Conservation (phyloP, 2,113 vertebrate species). For the Rana temporaria region DNA sequence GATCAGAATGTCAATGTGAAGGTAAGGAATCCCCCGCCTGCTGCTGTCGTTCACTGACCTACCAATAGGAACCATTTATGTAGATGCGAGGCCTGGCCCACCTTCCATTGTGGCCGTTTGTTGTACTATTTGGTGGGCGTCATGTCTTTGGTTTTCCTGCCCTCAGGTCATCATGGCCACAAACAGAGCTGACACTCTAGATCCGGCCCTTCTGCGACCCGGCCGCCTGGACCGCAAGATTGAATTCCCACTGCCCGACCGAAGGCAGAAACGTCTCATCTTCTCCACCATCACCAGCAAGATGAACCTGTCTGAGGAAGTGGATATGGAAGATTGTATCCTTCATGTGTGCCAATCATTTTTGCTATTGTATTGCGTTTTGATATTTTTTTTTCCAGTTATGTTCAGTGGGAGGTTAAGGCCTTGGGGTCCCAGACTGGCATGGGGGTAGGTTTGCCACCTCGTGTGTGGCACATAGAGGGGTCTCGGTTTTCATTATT, state of each 20-base stretch:
- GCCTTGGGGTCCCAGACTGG: too few species aligned
- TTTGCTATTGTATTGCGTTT: too few species aligned
- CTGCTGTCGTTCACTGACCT: not conserved
- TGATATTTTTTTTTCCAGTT: too few species aligned
- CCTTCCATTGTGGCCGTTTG: too few species aligned
- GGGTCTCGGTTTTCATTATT: too few species aligned
- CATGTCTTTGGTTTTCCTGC: not conserved
- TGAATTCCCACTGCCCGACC: conserved; percentile 91
- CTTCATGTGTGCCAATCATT: too few species aligned
- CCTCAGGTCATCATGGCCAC: conserved; percentile 94
- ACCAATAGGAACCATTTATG: not conserved
- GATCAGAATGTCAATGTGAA: conserved; percentile 96
- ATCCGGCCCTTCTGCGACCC: conserved; percentile 88
- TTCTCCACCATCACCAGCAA: conserved; percentile 95
- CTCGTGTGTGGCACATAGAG: too few species aligned
- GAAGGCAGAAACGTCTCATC: conserved; percentile 90
- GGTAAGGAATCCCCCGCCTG: conserved; percentile 67
- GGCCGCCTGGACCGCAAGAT: conserved; percentile 93
- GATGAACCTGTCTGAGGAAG: conserved; percentile 96
- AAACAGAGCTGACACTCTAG: conserved; percentile 91
- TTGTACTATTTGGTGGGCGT: not conserved
- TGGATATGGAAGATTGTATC: conserved; percentile 97
- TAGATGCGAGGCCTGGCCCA: not conserved
- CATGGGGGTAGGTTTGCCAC: too few species aligned
- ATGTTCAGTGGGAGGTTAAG: too few species aligned